A percentile compares a stretch with the other conserved stretches of the same genome.
phyloP scores from a whole-genome alignment of 2,888 invertebrate genomes.

The Lacanobia wlatinum region DNA sequence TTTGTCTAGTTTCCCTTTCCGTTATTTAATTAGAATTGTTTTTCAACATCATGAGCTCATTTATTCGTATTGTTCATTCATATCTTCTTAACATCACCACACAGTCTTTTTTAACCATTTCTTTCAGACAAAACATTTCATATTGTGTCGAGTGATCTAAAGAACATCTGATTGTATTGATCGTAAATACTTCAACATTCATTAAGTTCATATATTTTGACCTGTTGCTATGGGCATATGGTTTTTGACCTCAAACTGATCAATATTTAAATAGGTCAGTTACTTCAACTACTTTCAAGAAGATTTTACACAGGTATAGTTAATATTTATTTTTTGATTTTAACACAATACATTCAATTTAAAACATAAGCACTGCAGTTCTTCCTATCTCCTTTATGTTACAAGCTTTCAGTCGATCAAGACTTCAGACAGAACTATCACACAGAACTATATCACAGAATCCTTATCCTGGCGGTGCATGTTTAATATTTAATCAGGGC shows the following conservation, averaged over 20 bases:
- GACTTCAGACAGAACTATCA: background rate
- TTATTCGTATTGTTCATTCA: background rate
- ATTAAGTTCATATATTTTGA: too few species aligned
- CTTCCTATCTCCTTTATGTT: background rate
- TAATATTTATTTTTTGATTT: too few species aligned
- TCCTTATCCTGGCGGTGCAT: slow-evolving; percentile 21
- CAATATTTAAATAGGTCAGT: background rate
- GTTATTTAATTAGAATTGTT: background rate
- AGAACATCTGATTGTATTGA: too few species aligned
- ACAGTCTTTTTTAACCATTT: background rate
- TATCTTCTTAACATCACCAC: background rate
- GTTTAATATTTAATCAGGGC: slow-evolving; percentile 53
- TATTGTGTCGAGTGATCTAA: background rate
- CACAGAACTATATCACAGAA: slow-evolving; percentile 4
- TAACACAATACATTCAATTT: background rate
- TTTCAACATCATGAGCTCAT: background rate
- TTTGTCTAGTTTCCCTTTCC: slow-evolving; percentile 2
- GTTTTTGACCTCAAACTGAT: background rate
- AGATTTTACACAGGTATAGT: too few species aligned
- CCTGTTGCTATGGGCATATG: background rate
- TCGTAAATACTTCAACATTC: too few species aligned
- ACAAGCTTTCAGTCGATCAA: background rate
- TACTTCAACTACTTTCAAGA: too few species aligned
- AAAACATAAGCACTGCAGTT: slow-evolving; percentile 1
- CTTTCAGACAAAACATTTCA: background rate